Evolutionary conservation across 2,113 vertebrate genomes (phyloP).

Genomic region (Melanostigma gelatinosum): DNA sequence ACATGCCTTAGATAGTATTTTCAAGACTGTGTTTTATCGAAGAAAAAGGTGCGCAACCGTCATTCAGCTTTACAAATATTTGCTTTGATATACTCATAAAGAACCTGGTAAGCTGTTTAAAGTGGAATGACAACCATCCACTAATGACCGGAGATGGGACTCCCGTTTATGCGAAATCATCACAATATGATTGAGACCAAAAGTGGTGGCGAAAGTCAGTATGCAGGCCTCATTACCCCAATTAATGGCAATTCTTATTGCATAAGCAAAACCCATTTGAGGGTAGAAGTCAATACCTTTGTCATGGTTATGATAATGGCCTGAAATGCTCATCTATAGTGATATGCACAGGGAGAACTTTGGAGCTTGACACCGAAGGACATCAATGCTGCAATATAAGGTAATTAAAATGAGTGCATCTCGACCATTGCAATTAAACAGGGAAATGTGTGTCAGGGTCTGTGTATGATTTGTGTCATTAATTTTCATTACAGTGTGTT

Average conservation of each 20-base stretch:
- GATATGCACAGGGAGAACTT: conserved; percentile 64
- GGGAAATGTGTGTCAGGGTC: conserved; percentile 72
- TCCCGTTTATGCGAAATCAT: conserved; percentile 70
- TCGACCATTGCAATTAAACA: conserved; percentile 71
- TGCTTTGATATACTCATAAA: background rate
- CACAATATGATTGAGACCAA: conserved; percentile 74
- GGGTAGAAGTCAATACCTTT: conserved; percentile 78
- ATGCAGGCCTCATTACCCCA: conserved; percentile 78
- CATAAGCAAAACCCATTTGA: conserved; percentile 78
- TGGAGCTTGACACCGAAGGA: conserved; percentile 72
- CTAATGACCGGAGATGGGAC: conserved; percentile 54
- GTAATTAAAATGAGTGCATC: conserved; percentile 73
- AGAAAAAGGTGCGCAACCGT: conserved; percentile 1
- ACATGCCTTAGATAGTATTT: background rate
- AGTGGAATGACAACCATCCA: conserved; percentile 42
- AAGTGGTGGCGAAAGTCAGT: conserved; percentile 70
- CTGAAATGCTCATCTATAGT: conserved; percentile 67
- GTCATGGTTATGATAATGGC: conserved; percentile 74
- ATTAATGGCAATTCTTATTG: conserved; percentile 78
- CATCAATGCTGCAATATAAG: conserved; percentile 68
- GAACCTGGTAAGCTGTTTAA: conserved; percentile 8
- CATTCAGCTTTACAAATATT: conserved; percentile 18
- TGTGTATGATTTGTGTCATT: conserved; percentile 78
- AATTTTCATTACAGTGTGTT: conserved; percentile 77
- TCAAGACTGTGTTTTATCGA: background rate